Percentiles rank a stretch among this genome's conserved stretches.
Evolutionary conservation across 1,140 invertebrate genomes (phyloP).

Genomic region (Tetragnatha versicolor): DNA sequence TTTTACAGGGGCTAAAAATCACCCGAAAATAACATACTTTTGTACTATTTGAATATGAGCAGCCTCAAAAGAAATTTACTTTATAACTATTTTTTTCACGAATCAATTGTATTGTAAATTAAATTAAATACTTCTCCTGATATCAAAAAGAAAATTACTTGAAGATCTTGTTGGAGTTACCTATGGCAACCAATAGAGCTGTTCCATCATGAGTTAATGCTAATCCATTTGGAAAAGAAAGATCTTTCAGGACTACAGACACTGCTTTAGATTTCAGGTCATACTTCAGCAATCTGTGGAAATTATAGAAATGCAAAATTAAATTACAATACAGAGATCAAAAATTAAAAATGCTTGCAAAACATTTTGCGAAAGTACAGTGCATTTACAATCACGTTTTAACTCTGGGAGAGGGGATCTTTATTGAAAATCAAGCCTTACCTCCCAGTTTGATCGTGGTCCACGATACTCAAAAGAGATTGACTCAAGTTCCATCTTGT

Average conservation of each 20-base stretch:
- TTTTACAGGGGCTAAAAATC: too few species aligned
- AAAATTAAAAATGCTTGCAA: neutral
- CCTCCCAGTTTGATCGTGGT: conserved; percentile 76
- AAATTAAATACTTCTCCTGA: too few species aligned
- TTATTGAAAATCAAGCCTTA: too few species aligned
- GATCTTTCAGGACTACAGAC: conserved; percentile 73
- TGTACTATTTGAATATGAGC: too few species aligned
- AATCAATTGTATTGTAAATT: too few species aligned
- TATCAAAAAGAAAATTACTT: conserved; percentile 62
- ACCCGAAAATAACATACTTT: too few species aligned
- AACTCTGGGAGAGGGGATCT: too few species aligned
- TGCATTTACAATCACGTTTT: too few species aligned
- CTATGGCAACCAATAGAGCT: conserved; percentile 77
- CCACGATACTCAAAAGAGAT: conserved; percentile 69
- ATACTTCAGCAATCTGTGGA: conserved; percentile 73
- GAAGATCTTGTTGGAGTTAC: conserved; percentile 64
- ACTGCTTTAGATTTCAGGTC: conserved; percentile 72
- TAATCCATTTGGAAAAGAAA: conserved; percentile 85
- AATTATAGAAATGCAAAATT: conserved; percentile 59
- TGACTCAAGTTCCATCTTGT: conserved; percentile 72
- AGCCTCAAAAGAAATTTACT: too few species aligned
- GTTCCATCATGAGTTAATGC: conserved; percentile 77
- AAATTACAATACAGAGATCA: too few species aligned
- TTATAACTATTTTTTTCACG: too few species aligned
- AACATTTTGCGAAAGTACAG: too few species aligned